Percentiles rank a stretch among this genome's conserved stretches.
Conservation (phyloP, 2,797 vertebrate genomes). For the Synaphobranchus kaupii region DNA sequence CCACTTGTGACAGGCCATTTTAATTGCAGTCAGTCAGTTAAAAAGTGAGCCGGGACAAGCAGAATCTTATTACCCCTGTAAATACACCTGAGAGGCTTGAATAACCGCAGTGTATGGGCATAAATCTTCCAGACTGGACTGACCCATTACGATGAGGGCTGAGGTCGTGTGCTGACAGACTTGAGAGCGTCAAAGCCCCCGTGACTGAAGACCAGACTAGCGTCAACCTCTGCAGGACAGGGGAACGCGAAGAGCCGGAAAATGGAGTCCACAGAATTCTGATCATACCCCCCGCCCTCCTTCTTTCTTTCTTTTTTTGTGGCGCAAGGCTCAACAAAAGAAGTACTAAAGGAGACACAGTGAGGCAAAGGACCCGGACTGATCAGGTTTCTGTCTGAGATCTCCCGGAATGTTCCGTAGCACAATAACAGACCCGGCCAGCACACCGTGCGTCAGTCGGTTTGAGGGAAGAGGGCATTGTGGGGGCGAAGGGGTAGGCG, state of each 20-base stretch:
- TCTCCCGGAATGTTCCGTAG: conserved; percentile 23
- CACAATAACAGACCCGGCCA: conserved; percentile 28
- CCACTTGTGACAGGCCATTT: conserved; percentile 9
- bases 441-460: not conserved
- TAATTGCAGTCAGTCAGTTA: conserved; percentile 18
- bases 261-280: not conserved
- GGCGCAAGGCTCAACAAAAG: conserved; percentile 11
- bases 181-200: conserved; percentile 28
- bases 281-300: not conserved
- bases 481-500: not conserved
- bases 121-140: conserved; percentile 39
- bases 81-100: conserved; percentile 38
- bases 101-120: not conserved
- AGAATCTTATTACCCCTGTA: conserved; percentile 38
- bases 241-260: not conserved
- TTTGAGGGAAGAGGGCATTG: conserved; percentile 26
- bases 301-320: conserved; percentile 19
- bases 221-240: not conserved
- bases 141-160: not conserved
- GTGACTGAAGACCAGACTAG: conserved; percentile 15
- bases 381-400: conserved; percentile 37
- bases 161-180: conserved; percentile 23
- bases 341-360: conserved; percentile 22
- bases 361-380: not conserved
- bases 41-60: conserved; percentile 24